Base-by-base conservation (phyloP, 2,888 invertebrate species). In the Scrobipalpa costella region DNA sequence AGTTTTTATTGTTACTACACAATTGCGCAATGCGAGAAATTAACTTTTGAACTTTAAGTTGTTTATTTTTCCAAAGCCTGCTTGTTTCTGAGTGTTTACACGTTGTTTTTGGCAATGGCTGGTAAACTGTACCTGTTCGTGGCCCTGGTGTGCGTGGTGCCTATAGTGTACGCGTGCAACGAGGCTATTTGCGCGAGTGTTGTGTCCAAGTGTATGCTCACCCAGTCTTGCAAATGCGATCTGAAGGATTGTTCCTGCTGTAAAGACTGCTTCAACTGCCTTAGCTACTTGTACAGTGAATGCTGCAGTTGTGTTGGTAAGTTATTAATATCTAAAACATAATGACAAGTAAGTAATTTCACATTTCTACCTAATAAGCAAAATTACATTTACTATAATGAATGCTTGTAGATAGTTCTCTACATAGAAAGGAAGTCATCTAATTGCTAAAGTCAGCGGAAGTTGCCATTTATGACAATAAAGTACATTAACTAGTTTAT, bases 221-320 rank as follows among this genome's bases (percentile, higher is more conserved):
- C 98, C 13, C 97, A 98, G 83, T 97, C 98, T 61, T 99, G 99
- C 90, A 98, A 98, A 85, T 99, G 99, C 87, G 98, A 98, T 83
- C 92, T 97, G 75, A 95, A 95, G 78, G 97, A 96, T 82, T 98
- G 98, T 81, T 95, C 96, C n/a, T 98, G 98, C 82, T 98, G 98
- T 89, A 96, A 96, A 77, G 98, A 98, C 81, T 99, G 99, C 79
- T 96, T 95, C 74, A 95, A 94, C 78, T 99, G 99, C 80, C 93
- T 99, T 64, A 96, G 95, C 71, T 95, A 95, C 76, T 93, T 98
- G 61, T 98, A 97, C 85, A 95, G 94, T 70, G 98, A 98, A 85
- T 99, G 99, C 88, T 99, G 99, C 82, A 98, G 98, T 63, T 99
- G 98, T 92, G 98, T 99, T 74, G 98, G 99, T 98, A 91, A 94